A percentile compares a stretch with the other conserved stretches of the same genome.
phyloP scores from a whole-genome alignment of 2,113 vertebrate species.

The Oxyura jamaicensis region DNA sequence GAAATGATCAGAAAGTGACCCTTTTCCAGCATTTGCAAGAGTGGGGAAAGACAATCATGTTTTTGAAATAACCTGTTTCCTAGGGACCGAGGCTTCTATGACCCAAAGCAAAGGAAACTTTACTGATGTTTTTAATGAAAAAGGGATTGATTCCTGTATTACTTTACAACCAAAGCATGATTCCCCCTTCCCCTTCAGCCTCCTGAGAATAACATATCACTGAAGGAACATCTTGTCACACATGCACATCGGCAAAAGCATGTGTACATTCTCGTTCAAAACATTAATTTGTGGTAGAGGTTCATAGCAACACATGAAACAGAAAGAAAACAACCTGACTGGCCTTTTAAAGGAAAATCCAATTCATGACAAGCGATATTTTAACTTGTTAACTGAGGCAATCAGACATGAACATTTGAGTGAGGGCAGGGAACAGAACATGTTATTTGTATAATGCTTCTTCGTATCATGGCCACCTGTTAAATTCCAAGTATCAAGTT shows the following conservation, averaged over 20 bases:
- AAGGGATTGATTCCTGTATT: background rate
- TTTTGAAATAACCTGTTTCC: background rate
- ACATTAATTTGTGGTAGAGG: background rate
- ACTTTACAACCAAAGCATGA: background rate
- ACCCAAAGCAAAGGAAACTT: background rate
- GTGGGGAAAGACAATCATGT: accelerated
- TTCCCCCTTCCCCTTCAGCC: background rate
- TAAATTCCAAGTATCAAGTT: background rate
- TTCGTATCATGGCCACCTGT: accelerated
- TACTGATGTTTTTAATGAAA: background rate
- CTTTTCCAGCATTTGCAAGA: background rate
- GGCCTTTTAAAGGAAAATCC: background rate
- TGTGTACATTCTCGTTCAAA: background rate
- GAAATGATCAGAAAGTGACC: background rate
- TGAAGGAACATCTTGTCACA: background rate
- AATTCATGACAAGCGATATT: background rate
- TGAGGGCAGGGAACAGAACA: background rate
- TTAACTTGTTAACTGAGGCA: background rate
- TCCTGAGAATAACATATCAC: background rate
- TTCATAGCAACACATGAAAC: background rate
- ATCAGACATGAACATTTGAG: background rate
- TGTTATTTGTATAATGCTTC: background rate
- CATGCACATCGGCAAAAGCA: background rate
- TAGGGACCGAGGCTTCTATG: background rate
- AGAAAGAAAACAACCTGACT: background rate